Evolutionary conservation across 2,888 invertebrate species (phyloP).

Genomic region (Romanomermis culicivorax): DNA sequence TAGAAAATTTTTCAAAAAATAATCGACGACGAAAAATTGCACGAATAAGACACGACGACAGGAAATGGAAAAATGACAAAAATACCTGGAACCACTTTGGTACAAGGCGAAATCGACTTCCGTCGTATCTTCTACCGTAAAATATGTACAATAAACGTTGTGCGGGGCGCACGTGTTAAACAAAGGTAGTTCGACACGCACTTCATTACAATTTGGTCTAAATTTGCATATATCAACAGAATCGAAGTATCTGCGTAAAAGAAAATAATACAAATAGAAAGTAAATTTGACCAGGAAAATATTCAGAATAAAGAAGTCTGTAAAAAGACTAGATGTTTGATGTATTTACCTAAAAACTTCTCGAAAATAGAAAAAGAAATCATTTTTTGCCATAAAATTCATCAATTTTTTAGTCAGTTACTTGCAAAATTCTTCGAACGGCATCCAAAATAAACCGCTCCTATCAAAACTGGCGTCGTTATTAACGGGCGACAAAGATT

Average conservation of each 20-base stretch:
- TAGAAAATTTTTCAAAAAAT: too few relatives aligned
- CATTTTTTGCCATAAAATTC: not conserved
- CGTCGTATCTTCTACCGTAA: conserved; percentile 77
- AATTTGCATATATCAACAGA: conserved; percentile 95
- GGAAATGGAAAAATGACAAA: too few relatives aligned
- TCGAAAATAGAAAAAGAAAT: not conserved
- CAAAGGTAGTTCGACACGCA: conserved; percentile 56
- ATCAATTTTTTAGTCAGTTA: conserved; percentile 25
- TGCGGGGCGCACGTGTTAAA: conserved; percentile 57
- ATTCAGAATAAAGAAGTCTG: not conserved
- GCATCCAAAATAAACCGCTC: conserved; percentile 94
- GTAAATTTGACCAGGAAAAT: too few relatives aligned
- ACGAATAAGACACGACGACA: too few relatives aligned
- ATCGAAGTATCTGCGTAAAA: conserved; percentile 54
- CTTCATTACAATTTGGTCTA: conserved; percentile 73
- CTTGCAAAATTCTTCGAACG: conserved; percentile 80
- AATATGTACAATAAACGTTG: conserved; percentile 56
- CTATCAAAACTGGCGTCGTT: conserved; percentile 36
- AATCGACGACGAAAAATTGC: too few relatives aligned
- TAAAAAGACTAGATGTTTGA: too few relatives aligned
- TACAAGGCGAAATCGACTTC: conserved; percentile 90
- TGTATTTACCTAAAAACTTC: too few relatives aligned
- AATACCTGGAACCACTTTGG: conserved; percentile 68
- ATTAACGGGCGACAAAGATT: conserved; percentile 49
- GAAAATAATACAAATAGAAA: conserved; percentile 4